These are phyloP conservation scores for Lepus oiostolus DNA, from an alignment of 2,797 vertebrate species.

Conservation along the genomic window DNA sequence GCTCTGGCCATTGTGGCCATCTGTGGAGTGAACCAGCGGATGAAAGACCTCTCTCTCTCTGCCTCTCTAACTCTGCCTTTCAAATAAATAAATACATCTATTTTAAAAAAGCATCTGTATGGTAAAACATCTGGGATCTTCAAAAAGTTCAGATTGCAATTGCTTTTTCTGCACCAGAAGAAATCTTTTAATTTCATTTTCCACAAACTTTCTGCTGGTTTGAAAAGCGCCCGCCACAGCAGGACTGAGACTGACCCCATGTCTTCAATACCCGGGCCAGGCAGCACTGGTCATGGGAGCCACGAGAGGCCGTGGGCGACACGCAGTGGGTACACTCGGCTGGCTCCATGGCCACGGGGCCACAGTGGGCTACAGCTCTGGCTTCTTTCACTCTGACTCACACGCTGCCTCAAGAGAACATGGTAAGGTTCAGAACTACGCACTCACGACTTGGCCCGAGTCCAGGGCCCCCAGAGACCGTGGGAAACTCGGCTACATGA, in stretches of 20 bases:
- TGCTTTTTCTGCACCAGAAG: no score
- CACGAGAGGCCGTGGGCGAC: fast-evolving
- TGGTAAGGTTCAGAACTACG: constrained; percentile 32
- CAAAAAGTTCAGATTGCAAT: no score
- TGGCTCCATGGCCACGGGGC: fast-evolving
- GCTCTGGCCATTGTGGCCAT: no score
- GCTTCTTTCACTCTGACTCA: constrained; percentile 16
- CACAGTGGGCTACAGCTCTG: background rate
- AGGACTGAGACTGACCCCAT: background rate
- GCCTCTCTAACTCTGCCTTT: no score
- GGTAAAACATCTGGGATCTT: background rate
- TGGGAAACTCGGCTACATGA: constrained; percentile 14
- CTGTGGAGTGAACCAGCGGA: no score
- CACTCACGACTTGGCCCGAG: constrained; percentile 25
- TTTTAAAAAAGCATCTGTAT: no score
- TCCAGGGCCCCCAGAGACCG: background rate
- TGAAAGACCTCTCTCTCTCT: no score
- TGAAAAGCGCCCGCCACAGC: background rate
- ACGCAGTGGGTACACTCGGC: no score
- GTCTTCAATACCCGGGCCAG: no score
- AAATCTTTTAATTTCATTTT: no score
- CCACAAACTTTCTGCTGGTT: background rate
- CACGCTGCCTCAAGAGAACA: constrained; percentile 9
- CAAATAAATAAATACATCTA: no score
- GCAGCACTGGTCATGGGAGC: background rate